Evolutionary conservation across 2,113 vertebrate genomes (phyloP), one percentile per base, ranked within the genome.

Genomic region (Pachypanchax playfairii): DNA sequence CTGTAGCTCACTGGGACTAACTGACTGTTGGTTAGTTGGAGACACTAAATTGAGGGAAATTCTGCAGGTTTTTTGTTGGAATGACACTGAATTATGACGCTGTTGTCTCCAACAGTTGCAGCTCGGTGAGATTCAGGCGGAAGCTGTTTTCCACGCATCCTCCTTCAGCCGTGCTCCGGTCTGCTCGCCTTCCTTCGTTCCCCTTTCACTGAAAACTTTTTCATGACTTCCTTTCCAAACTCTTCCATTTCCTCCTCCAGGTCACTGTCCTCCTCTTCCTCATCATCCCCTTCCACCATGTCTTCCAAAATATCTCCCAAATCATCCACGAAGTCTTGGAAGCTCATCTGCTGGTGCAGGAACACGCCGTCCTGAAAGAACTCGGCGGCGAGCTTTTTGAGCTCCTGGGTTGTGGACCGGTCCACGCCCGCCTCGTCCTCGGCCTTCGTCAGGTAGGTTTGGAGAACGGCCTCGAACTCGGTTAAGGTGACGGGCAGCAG

Each of bases 241-340:
- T 74, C 90, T 0, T 96, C 94, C 50, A 93, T 94, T 0, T 88
- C 92, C 0, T 96, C 81, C 2, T 95, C 90, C 4, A 90, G 7
- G 17, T 42, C 49, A 0, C 82, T 7, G 15, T 80, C 83, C 24
- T 73, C 43, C 14, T 78, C 70, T 0, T 73, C 70, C 1, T 3
- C 26, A 0, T 67, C 89, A 17, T 93, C 86, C 5, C 24, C 70
- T 71, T 91, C 70, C 0, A 93, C 95, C 82, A 93, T 75, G 49
- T 95, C 94, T 77, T 98, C 96, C 67, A 98, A 85, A 68, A 95
- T 91, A n/a, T 98, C 95, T 6, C 85, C 93, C 70, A 96, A 38
- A 0, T 95, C 93, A 1, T 96, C 94, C 42, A 91, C 91, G 7
- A 96, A 95, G 56, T 95, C 94, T 0, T 85, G 73, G 35, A 98